These are phyloP conservation scores for Drosophila nigricruria DNA, from an alignment of 2,888 invertebrate genomes.

Conservation along the genomic window DNA sequence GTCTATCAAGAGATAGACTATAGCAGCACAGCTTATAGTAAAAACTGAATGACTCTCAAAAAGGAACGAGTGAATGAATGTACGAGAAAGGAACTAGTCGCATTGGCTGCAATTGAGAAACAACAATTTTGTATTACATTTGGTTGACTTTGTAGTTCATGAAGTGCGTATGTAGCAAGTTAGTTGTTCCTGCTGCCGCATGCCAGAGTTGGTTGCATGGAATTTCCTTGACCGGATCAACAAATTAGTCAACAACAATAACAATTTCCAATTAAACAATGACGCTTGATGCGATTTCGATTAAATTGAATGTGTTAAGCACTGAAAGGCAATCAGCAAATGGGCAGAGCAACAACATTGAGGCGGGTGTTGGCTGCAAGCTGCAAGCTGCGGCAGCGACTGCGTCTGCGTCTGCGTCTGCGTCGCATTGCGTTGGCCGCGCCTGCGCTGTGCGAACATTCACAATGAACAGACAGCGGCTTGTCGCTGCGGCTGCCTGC, in stretches of 20 bases:
- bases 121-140: not conserved
- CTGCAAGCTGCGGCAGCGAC: not conserved
- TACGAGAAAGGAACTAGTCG: not conserved
- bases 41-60: not conserved
- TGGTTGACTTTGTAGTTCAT: not conserved
- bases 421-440: slow-evolving; percentile 47
- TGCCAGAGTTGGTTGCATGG: slow-evolving; percentile 22
- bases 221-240: slow-evolving; percentile 37
- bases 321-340: slow-evolving; percentile 55
- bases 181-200: slow-evolving; percentile 43
- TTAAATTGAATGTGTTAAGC: slow-evolving; percentile 48
- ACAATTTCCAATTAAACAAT: slow-evolving; percentile 72
- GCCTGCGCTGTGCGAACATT: slow-evolving; percentile 62
- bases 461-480: slow-evolving; percentile 40
- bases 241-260: slow-evolving; percentile 21
- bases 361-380: slow-evolving; percentile 46
- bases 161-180: slow-evolving; percentile 1
- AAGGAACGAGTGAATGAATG: not conserved
- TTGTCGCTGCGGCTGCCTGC: slow-evolving; percentile 50
- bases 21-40: not conserved
- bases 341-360: slow-evolving; percentile 45
- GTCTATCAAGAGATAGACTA: too few species aligned
- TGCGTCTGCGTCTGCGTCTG: slow-evolving; percentile 11
- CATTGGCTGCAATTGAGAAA: not conserved
- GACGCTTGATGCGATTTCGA: slow-evolving; percentile 44